phyloP scores from a whole-genome alignment of 1,140 invertebrate genomes.

The Arion vulgaris region DNA sequence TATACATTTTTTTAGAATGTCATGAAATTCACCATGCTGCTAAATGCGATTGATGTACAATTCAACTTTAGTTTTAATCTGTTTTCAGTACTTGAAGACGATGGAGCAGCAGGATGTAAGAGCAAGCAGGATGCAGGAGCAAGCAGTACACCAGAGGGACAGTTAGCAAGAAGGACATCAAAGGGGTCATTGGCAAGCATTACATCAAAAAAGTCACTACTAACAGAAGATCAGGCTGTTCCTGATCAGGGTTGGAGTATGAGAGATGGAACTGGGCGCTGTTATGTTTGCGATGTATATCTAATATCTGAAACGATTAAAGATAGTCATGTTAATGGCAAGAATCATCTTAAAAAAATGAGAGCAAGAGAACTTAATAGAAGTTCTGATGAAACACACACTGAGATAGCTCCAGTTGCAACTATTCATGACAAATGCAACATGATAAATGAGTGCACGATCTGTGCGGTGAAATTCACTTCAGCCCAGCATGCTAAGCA shows the following conservation, averaged over 20 bases:
- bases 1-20: too few relatives aligned
- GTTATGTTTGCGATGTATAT: neutral
- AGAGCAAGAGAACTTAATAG: neutral
- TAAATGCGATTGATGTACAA: too few relatives aligned
- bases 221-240: too few relatives aligned
- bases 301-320: neutral
- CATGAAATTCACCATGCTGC: too few relatives aligned
- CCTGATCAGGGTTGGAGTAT: neutral
- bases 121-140: too few relatives aligned
- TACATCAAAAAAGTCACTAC: too few relatives aligned
- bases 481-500: neutral
- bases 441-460: neutral
- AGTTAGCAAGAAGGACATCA: too few relatives aligned
- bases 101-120: too few relatives aligned
- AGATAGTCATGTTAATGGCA: neutral
- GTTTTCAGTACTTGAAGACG: too few relatives aligned
- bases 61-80: too few relatives aligned
- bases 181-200: too few relatives aligned
- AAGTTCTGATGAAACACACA: neutral
- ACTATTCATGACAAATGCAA: neutral
- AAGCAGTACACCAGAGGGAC: too few relatives aligned
- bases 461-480: neutral
- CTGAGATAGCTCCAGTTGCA: neutral
- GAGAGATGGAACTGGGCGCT: neutral
- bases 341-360: conserved; percentile 1